Conservation (phyloP, 2,888 invertebrate species). For the Cephus runcator region DNA sequence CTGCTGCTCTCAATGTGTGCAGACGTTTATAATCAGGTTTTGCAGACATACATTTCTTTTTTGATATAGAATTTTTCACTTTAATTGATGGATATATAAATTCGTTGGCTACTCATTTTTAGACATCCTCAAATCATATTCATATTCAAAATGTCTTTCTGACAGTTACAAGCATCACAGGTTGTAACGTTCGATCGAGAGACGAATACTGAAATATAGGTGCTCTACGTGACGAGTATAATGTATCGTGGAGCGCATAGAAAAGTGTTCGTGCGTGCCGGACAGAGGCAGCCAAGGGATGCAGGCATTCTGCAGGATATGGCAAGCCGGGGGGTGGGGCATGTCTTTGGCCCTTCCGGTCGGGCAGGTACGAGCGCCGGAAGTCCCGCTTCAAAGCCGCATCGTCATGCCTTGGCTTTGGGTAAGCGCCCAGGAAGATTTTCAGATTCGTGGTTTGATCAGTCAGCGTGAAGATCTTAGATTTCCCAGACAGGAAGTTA, state of each 20-base stretch:
- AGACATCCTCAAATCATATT: background rate
- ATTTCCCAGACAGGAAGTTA: constrained; percentile 49
- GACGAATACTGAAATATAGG: background rate
- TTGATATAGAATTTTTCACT: background rate
- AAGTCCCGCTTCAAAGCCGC: constrained; percentile 40
- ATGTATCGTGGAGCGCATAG: background rate
- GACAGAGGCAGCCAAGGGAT: background rate
- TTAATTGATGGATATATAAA: background rate
- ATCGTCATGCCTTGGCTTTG: constrained; percentile 35
- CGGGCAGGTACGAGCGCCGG: constrained; percentile 43
- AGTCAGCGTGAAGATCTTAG: constrained; percentile 40
- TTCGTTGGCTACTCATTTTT: background rate
- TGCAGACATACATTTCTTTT: background rate
- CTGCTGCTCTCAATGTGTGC: background rate
- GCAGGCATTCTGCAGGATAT: background rate
- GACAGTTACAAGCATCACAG: background rate
- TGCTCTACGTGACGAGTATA: background rate
- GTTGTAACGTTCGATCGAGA: background rate
- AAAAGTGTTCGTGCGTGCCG: background rate
- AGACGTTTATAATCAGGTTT: background rate
- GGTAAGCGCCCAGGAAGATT: constrained; percentile 36
- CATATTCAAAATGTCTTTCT: background rate
- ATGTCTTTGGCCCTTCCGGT: constrained; percentile 38
- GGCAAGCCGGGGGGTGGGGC: background rate
- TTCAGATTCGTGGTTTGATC: constrained; percentile 35